phyloP scores from a whole-genome alignment of 2,888 invertebrate genomes.

The Pterostichus niger region DNA sequence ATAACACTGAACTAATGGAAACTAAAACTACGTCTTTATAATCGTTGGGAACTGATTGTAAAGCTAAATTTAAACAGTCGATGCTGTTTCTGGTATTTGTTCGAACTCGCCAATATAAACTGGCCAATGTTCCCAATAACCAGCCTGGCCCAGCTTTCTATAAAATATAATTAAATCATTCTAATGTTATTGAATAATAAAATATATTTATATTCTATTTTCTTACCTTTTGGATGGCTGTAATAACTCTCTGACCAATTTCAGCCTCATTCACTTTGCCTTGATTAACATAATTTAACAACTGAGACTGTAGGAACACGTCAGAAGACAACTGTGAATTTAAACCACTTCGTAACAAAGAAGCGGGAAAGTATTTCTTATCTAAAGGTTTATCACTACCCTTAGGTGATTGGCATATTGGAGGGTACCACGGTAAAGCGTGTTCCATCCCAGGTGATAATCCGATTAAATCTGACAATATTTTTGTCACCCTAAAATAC shows the following conservation, averaged over 20 bases:
- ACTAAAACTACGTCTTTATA: constrained; percentile 84
- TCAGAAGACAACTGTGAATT: constrained; percentile 68
- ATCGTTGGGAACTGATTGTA: constrained; percentile 80
- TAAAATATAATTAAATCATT: constrained; percentile 67
- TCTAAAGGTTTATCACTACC: constrained; percentile 70
- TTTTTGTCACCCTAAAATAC: constrained; percentile 76
- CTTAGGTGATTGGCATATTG: constrained; percentile 80
- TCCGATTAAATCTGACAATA: constrained; percentile 83
- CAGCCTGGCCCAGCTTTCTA: constrained; percentile 87
- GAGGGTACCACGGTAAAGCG: constrained; percentile 89
- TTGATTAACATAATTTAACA: constrained; percentile 75
- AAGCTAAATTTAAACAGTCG: constrained; percentile 84
- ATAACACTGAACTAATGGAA: constrained; percentile 84
- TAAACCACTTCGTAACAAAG: constrained; percentile 72
- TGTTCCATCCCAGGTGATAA: constrained; percentile 82
- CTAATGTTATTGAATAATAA: neutral
- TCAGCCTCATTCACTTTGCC: constrained; percentile 82
- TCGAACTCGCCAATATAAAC: constrained; percentile 88
- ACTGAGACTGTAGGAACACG: constrained; percentile 72
- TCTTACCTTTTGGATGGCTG: constrained; percentile 83
- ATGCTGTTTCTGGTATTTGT: constrained; percentile 84
- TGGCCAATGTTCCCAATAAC: constrained; percentile 86
- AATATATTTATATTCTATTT: neutral
- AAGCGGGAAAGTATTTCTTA: constrained; percentile 75
- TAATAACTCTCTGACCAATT: constrained; percentile 87